phyloP scores from a whole-genome alignment of 2,797 vertebrate species.

The Eurystomus glaucurus region DNA sequence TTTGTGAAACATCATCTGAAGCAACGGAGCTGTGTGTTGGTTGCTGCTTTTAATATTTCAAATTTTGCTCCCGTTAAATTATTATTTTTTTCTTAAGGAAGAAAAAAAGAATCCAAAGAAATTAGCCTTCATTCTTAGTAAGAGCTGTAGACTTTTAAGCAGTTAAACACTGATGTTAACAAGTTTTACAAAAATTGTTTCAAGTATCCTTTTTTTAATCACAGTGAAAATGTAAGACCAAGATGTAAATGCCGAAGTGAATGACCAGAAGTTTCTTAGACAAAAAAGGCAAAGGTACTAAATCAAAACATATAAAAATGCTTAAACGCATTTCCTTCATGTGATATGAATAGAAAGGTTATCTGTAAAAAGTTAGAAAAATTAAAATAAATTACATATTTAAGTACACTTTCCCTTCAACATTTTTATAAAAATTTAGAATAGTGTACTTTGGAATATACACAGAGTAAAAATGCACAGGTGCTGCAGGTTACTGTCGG shows the following conservation, averaged over 20 bases:
- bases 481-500: constrained; percentile 72
- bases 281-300: constrained; percentile 85
- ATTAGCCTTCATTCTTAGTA: constrained; percentile 64
- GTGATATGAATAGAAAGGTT: constrained; percentile 90
- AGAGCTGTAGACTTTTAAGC: constrained; percentile 69
- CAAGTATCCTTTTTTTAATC: constrained; percentile 88
- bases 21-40: constrained; percentile 50
- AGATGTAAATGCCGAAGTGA: constrained; percentile 75
- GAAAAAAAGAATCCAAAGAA: not conserved
- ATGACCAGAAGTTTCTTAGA: constrained; percentile 80
- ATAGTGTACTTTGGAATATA: constrained; percentile 87
- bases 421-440: constrained; percentile 93
- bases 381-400: constrained; percentile 95
- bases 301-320: constrained; percentile 88
- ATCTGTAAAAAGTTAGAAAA: constrained; percentile 96
- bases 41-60: constrained; percentile 40
- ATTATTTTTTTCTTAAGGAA: constrained; percentile 21
- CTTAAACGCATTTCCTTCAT: constrained; percentile 90
- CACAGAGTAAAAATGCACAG: constrained; percentile 82
- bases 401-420: constrained; percentile 96
- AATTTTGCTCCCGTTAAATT: constrained; percentile 66
- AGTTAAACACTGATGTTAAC: constrained; percentile 76
- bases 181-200: constrained; percentile 85
- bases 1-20: constrained; percentile 44
- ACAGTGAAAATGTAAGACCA: constrained; percentile 89